Evolutionary conservation across 2,888 invertebrate genomes (phyloP), one percentile per base, ranked within the genome.

Genomic region (Drosophila anomalipes): DNA sequence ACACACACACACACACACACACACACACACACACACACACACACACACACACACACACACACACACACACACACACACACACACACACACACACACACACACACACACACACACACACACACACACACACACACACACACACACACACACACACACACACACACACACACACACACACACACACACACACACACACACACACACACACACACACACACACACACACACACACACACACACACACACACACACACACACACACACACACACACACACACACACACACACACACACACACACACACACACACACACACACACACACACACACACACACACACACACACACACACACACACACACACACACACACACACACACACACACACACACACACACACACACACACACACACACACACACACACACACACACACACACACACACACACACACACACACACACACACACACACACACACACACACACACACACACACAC

Each of bases 1-100:
- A 56, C 10, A n/a, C 9, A 16, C 16, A 19, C 16, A 16, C 19
- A 37, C 14, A 2, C 16, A 37, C 19, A 39, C 54, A 30, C 70
- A 70, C 61, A 66, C 62, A 74, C 53, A 70, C 51, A 22, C 57
- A 54, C 56, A 56, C 10, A n/a, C 9, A 16, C 16, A 19, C 16
- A 16, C 19, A 37, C 14, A 2, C 16, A 37, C 19, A 39, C 54
- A 30, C 70, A 70, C 61, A 66, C 62, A 74, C 53, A 70, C 51
- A 22, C 57, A 54, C 56, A 56, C 10, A n/a, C 9, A 16, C 16
- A 19, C 16, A 16, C 19, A 37, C 14, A 2, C 16, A 37, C 19
- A 39, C 54, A 30, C 70, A 70, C 61, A 66, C 62, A 74, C 53
- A 70, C 51, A 22, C 57, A 54, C 56, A 56, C 10, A n/a, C 9